Percentiles rank a stretch among this genome's conserved stretches.
phyloP scores from a whole-genome alignment of 2,113 vertebrate species.

The Brachyhypopomus gauderio region DNA sequence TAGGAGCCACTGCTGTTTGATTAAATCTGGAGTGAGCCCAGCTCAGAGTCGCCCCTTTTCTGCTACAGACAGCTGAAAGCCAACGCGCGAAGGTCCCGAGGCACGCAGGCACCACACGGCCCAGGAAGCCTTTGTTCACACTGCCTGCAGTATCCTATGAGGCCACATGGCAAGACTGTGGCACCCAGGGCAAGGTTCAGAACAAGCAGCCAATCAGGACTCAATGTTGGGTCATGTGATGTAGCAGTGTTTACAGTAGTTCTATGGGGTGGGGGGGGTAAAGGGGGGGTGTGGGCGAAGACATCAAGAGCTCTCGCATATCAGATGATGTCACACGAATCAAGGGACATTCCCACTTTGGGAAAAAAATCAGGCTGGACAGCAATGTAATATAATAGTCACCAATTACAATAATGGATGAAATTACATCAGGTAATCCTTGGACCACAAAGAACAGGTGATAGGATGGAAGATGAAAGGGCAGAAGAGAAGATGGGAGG shows the following conservation, averaged over 20 bases:
- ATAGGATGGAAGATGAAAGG: background rate
- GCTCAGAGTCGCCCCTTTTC: constrained; percentile 47
- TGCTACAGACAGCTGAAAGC: constrained; percentile 48
- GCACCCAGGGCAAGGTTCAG: constrained; percentile 52
- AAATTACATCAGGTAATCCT: constrained; percentile 32
- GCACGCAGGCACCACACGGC: constrained; percentile 52
- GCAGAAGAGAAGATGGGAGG: background rate
- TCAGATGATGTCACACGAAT: constrained; percentile 45
- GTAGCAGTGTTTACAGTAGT: constrained; percentile 36
- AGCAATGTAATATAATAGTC: constrained; percentile 38
- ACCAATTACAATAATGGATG: constrained; percentile 34
- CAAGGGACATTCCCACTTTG: constrained; percentile 34
- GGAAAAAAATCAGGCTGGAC: constrained; percentile 4
- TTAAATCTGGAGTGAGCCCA: constrained; percentile 56
- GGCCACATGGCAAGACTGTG: constrained; percentile 49
- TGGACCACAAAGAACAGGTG: constrained; percentile 13
- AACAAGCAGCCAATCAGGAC: constrained; percentile 42
- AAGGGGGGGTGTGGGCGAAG: background rate
- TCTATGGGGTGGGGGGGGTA: constrained; percentile 8
- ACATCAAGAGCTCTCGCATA: constrained; percentile 31
- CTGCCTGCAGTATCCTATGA: constrained; percentile 50
- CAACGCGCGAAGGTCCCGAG: constrained; percentile 43
- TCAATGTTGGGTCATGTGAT: constrained; percentile 44
- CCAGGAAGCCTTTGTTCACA: constrained; percentile 50
- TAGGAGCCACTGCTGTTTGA: constrained; percentile 53